Evolutionary conservation across 2,113 vertebrate genomes (phyloP).

Genomic region (Oxyruncus cristatus): DNA sequence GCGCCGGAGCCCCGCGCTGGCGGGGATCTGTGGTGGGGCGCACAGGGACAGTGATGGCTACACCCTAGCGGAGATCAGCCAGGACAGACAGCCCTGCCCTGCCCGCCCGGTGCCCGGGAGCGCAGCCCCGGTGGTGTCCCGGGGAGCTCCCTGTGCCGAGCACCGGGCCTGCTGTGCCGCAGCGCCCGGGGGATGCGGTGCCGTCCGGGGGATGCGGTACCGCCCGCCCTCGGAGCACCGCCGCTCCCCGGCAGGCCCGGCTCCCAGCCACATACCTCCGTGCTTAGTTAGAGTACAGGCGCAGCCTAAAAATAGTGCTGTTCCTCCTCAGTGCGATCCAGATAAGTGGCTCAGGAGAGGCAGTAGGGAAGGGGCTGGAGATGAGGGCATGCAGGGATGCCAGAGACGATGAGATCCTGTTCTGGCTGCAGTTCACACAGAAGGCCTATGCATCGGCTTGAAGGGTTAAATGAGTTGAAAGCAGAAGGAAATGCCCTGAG

Average conservation of each 20-base stretch:
- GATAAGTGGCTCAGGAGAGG: background rate
- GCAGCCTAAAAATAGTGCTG: background rate
- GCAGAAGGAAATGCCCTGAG: background rate
- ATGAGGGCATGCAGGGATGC: fast-evolving
- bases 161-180: background rate
- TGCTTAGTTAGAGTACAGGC: fast-evolving
- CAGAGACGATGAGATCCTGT: fast-evolving
- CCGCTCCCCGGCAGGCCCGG: background rate
- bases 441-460: fast-evolving
- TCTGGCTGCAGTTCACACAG: fast-evolving
- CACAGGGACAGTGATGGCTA: background rate
- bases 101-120: background rate
- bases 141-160: background rate
- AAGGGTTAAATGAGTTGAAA: background rate
- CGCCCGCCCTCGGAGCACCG: background rate
- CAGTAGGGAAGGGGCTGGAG: background rate
- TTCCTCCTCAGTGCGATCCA: fast-evolving
- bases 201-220: no score
- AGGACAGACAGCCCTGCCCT: fast-evolving
- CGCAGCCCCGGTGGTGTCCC: background rate
- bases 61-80: background rate
- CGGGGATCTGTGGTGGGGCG: background rate
- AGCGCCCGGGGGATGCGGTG: background rate
- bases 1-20: background rate
- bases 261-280: background rate